These are phyloP conservation scores for Drosophila quinaria DNA, from an alignment of 2,888 invertebrate species.

Conservation along the genomic window DNA sequence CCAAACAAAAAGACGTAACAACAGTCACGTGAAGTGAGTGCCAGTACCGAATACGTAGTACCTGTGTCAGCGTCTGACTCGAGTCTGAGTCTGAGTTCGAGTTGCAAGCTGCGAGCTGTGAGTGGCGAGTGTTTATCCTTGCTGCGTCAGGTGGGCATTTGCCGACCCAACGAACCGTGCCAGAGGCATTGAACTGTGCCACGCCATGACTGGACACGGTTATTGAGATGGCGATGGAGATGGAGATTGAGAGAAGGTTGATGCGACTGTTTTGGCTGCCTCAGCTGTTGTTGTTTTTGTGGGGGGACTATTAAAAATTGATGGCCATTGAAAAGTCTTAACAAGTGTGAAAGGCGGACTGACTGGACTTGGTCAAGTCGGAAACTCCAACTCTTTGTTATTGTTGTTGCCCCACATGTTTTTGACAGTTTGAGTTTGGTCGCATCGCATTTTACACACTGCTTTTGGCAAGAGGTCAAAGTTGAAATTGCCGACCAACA, in stretches of 20 bases:
- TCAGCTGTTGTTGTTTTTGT: constrained; percentile 25
- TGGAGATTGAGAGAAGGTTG: not conserved
- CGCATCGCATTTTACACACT: constrained; percentile 37
- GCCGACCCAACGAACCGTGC: constrained; percentile 70
- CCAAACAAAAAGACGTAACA: constrained; percentile 52
- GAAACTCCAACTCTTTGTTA: constrained; percentile 31
- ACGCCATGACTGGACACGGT: constrained; percentile 55
- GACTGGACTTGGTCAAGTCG: constrained; percentile 22
- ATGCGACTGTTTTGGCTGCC: constrained; percentile 1
- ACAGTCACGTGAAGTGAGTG: constrained; percentile 54
- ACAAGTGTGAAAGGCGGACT: constrained; percentile 61
- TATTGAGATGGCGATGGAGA: constrained; percentile 3
- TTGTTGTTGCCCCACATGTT: constrained; percentile 58
- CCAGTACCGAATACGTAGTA: constrained; percentile 13
- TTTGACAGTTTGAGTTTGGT: constrained; percentile 63
- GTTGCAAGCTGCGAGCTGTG: not conserved
- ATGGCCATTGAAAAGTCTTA: constrained; percentile 75
- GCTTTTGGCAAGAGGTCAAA: constrained; percentile 41
- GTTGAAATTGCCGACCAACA: constrained; percentile 35
- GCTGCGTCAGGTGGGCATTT: constrained; percentile 52
- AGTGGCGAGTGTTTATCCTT: constrained; percentile 43
- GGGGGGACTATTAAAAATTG: constrained; percentile 64
- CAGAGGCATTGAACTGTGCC: constrained; percentile 73
- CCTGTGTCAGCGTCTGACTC: constrained; percentile 7
- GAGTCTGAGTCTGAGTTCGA: constrained; percentile 12